These are phyloP conservation scores for Dermochelys coriacea DNA, from an alignment of 2,797 vertebrate genomes.

Conservation along the genomic window DNA sequence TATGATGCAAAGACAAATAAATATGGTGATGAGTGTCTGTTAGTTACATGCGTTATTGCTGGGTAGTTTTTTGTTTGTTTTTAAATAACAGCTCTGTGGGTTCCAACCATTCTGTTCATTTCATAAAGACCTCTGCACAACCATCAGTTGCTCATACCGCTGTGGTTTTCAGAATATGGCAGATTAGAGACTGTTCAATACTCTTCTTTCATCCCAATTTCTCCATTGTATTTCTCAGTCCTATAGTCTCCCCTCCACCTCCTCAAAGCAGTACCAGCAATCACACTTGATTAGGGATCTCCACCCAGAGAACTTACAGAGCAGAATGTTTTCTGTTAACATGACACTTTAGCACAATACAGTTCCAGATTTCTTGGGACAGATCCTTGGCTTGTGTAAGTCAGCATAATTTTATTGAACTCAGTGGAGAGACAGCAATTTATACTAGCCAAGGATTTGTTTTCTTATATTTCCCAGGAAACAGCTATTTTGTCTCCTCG, in stretches of 20 bases:
- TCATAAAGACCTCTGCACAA: not conserved
- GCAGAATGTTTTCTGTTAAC: not conserved
- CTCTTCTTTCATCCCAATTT: not conserved
- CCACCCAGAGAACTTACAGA: not conserved
- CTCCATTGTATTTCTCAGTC: not conserved
- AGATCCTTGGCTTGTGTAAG: not conserved
- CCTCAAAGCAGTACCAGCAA: not conserved
- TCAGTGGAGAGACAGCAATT: not conserved
- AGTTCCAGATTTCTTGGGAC: not conserved
- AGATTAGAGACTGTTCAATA: not conserved
- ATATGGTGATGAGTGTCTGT: not conserved
- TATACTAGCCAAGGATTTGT: not conserved
- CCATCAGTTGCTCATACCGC: not conserved
- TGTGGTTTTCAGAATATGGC: not conserved
- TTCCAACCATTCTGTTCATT: not conserved
- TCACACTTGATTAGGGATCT: rapidly evolving
- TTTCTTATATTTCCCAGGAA: not conserved
- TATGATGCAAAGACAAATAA: not conserved
- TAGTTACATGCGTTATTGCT: not conserved
- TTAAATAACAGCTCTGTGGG: not conserved
- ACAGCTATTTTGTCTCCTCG: not conserved
- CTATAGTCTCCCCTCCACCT: not conserved
- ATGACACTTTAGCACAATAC: not conserved
- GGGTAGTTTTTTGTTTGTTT: not conserved
- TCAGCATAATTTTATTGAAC: not conserved